Evolutionary conservation across 2,888 invertebrate species (phyloP).

Genomic region (Tetranychus piercei): DNA sequence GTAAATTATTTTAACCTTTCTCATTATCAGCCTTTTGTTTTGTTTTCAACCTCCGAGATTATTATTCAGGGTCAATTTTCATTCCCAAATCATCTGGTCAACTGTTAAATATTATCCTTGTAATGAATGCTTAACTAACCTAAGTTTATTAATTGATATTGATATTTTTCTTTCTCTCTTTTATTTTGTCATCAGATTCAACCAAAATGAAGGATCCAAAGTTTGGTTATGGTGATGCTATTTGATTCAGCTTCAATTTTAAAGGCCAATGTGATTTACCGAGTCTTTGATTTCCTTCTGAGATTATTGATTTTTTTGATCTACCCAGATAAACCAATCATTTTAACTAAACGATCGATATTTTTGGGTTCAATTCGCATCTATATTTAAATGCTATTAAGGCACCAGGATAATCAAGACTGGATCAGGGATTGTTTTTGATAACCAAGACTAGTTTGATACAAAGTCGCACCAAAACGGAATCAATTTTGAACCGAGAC

Average conservation of each 20-base stretch:
- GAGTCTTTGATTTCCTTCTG: no score
- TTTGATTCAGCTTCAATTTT: background rate
- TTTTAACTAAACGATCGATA: no score
- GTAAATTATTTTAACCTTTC: background rate
- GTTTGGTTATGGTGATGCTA: background rate
- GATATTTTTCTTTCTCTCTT: background rate
- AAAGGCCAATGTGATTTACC: no score
- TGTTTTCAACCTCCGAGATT: background rate
- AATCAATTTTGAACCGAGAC: no score
- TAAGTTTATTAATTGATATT: background rate
- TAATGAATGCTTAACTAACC: background rate
- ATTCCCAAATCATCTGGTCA: background rate
- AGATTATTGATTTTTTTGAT: no score
- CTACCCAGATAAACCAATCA: no score
- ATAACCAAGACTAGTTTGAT: no score
- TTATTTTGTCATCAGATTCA: background rate
- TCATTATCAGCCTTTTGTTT: background rate
- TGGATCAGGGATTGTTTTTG: no score
- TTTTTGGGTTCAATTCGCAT: no score
- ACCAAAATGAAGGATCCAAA: background rate
- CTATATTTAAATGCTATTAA: no score
- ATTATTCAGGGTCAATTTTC: background rate
- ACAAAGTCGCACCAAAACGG: no score
- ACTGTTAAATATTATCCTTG: background rate
- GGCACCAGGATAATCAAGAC: no score